Evolutionary conservation across 1,140 invertebrate genomes (phyloP), one percentile per base, ranked within the genome.

Genomic region (Ectropis grisescens): DNA sequence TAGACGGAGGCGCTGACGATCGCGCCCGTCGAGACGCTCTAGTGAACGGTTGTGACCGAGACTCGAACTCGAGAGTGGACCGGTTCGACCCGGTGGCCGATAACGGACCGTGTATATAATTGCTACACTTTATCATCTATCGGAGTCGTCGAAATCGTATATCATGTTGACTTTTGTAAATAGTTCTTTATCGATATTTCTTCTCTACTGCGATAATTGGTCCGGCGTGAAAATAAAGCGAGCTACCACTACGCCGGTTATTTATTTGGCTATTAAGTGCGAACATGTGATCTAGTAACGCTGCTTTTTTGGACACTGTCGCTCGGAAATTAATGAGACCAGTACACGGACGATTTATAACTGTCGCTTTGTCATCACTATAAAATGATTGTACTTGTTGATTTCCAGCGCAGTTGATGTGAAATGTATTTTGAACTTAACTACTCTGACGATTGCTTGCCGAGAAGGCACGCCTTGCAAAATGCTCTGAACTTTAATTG

Each of bases 401-500:
- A 59, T 76, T 67, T 80, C 68, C 50, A 50, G 55, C 64, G 52
- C 57, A 42, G 67, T 61, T 51, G 49, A 48, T 42, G n/a, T 60
- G 40, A 56, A 51, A 59, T 64, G 64, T 62, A 61, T 70, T 58
- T 60, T n/a, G n/a, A n/a, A n/a, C n/a, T n/a, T n/a, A n/a, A n/a
- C n/a, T n/a, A n/a, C n/a, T n/a, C n/a, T n/a, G n/a, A n/a, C n/a
- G n/a, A n/a, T n/a, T n/a, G n/a, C n/a, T n/a, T n/a, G n/a, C n/a
- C n/a, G n/a, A n/a, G n/a, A n/a, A n/a, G n/a, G n/a, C n/a, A n/a
- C n/a, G n/a, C n/a, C n/a, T n/a, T n/a, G n/a, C n/a, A n/a, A n/a
- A n/a, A n/a, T n/a, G n/a, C n/a, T n/a, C n/a, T n/a, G n/a, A n/a
- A 66, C 70, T 79, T 79, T 76, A 66, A 58, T 54, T 76, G 74